A percentile compares a stretch with the other conserved stretches of the same genome.
These are phyloP conservation scores for Lipotes vexillifer DNA, from an alignment of 2,113 vertebrate genomes.

Conservation along the genomic window DNA sequence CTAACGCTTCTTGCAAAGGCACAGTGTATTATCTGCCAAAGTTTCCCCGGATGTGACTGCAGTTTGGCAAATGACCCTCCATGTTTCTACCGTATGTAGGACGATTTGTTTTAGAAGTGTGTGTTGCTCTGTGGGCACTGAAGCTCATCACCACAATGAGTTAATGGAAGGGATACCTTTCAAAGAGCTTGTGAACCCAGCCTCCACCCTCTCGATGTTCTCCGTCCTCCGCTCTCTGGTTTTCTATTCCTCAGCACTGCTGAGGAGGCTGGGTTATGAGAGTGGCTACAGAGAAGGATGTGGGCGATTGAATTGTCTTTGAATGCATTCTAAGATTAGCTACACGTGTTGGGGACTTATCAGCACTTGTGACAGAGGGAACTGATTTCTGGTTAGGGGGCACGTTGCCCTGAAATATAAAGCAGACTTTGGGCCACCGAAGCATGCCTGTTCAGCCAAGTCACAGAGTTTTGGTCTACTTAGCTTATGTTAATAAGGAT, in stretches of 20 bases:
- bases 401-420: background rate
- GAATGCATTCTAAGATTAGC: background rate
- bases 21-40: background rate
- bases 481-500: background rate
- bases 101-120: background rate
- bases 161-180: background rate
- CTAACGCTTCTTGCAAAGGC: background rate
- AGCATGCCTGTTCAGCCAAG: background rate
- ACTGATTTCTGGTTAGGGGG: background rate
- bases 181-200: background rate
- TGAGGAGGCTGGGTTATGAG: background rate
- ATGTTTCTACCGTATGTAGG: background rate
- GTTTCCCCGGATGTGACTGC: background rate
- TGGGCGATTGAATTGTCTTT: background rate
- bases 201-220: background rate
- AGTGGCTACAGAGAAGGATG: background rate
- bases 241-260: background rate
- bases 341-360: background rate
- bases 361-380: background rate
- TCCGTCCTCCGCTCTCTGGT: background rate
- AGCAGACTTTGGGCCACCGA: background rate
- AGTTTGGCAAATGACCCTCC: background rate
- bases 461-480: background rate
- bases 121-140: background rate
- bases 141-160: background rate